Base-by-base conservation (phyloP, 2,797 vertebrate species). In the Coranthus polyacanthus region DNA sequence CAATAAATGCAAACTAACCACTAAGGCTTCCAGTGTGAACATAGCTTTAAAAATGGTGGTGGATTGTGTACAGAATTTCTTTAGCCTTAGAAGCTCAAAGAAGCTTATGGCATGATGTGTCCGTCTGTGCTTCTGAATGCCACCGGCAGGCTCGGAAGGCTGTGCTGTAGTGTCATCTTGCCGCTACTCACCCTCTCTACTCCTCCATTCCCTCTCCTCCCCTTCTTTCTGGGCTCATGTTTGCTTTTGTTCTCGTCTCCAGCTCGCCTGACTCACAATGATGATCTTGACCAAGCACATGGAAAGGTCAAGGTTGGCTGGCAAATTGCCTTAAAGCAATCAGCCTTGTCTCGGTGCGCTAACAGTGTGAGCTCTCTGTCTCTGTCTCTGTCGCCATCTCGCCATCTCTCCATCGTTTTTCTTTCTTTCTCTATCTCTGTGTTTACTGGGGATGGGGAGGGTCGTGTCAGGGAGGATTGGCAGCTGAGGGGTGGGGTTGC, bases 301-400 rank as follows among this genome's bases (percentile, higher is more conserved):
- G 58, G 74, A 89, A 93, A 93, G 93, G 92, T 93, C 91, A 92
- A 92, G 93, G 93, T 92, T 89, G 87, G 80, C 60, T 43, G 7
- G 75, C 82, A 92, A 91, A 91, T 92, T 88, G 87, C 86, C 89
- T 93, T 82, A 83, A 85, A 92, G 92, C 90, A 89, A 92, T 92
- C 89, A 87, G 86, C 76, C 78, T 72, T 61, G 69, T 82, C 75
- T 83, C 72, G 74, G 54, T 75, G 79, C 58, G 62, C 81, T 84
- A 80, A 88, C 77, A 76, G 70, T 62, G 68, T 42, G 69, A 64
- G 79, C 79, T 70, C 67, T 84, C 72, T 43, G 65, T 77, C 67
- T 84, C 72, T 43, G 65, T 77, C 69, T 79, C 65, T 72, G 74
- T 80, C 58, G 51, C 85, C 78, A 57, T 88, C 72, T 82, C 57